Percentiles rank a stretch among this genome's conserved stretches.
Conservation (phyloP, 2,113 vertebrate species). For the Toxotes jaculatrix region DNA sequence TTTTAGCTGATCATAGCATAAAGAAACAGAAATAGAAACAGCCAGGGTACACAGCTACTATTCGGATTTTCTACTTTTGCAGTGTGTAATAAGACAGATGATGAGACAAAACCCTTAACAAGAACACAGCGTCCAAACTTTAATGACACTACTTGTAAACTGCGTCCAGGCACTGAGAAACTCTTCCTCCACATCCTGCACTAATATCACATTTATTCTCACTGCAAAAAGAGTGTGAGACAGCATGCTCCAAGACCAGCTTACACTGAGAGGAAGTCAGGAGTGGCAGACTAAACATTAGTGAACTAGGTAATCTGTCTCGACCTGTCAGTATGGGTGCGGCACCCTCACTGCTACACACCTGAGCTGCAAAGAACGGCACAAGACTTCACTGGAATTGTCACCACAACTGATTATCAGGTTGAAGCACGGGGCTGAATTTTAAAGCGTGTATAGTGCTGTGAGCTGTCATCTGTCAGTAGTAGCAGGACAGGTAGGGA, state of each 20-base stretch:
- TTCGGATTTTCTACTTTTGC: background rate
- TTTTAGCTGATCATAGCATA: background rate
- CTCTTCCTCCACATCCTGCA: conserved; percentile 2
- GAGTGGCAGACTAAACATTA: conserved; percentile 42
- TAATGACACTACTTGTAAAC: conserved; percentile 28
- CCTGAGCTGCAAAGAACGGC: conserved; percentile 8
- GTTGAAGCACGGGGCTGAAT: background rate
- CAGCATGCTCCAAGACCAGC: background rate
- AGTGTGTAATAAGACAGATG: background rate
- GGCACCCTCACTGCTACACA: conserved; percentile 18
- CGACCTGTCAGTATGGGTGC: conserved; percentile 64
- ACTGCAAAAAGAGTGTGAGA: conserved; percentile 11
- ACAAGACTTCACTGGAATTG: conserved; percentile 7
- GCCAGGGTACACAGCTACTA: background rate
- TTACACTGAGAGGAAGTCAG: conserved; percentile 11
- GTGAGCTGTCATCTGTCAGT: background rate
- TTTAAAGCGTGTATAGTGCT: background rate
- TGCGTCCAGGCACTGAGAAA: background rate
- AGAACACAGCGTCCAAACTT: background rate
- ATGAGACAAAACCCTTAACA: background rate
- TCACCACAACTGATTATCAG: background rate
- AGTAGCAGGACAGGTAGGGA: background rate
- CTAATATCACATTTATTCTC: background rate
- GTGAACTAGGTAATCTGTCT: conserved; percentile 48
- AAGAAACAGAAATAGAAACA: background rate